A percentile compares a stretch with the other conserved stretches of the same genome.
Evolutionary conservation across 2,888 invertebrate species (phyloP).

Genomic region (Mamestra brassicae): DNA sequence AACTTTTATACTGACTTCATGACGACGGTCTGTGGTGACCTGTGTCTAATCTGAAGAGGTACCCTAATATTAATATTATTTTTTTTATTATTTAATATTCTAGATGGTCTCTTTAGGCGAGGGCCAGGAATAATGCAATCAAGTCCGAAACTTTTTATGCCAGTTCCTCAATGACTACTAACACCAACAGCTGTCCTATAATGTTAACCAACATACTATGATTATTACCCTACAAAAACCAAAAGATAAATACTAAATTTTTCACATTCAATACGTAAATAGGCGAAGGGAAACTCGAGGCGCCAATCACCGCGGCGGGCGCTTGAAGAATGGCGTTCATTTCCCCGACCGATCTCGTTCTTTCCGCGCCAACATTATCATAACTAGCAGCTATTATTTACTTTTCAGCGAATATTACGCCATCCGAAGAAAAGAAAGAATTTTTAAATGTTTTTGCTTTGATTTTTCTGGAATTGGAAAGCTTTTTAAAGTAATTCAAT

Average conservation of each 20-base stretch:
- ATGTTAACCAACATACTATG: conserved; percentile 9
- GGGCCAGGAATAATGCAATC: not conserved
- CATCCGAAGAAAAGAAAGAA: conserved; percentile 33
- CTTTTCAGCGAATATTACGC: conserved; percentile 58
- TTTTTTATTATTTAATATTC: too few species aligned
- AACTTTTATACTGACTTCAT: conserved; percentile 25
- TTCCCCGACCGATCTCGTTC: conserved; percentile 81
- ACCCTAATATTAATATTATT: not conserved
- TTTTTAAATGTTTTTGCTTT: conserved; percentile 27
- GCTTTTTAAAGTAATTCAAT: conserved; percentile 12
- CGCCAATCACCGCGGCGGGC: conserved; percentile 77
- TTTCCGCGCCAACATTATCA: conserved; percentile 81
- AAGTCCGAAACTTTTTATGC: not conserved
- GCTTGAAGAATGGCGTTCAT: conserved; percentile 82
- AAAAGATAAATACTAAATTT: conserved; percentile 46
- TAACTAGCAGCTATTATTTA: conserved; percentile 80
- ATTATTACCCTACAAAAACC: conserved; percentile 26
- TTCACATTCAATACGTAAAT: conserved; percentile 58
- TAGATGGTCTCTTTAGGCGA: too few species aligned
- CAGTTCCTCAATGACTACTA: not conserved
- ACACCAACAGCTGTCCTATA: not conserved
- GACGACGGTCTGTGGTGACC: conserved; percentile 12
- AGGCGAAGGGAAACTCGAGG: conserved; percentile 71
- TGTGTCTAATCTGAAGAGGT: not conserved
- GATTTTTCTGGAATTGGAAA: conserved; percentile 33